Percentiles rank a stretch among this genome's conserved stretches.
Evolutionary conservation across 1,140 invertebrate genomes (phyloP).

Genomic region (Arion vulgaris): DNA sequence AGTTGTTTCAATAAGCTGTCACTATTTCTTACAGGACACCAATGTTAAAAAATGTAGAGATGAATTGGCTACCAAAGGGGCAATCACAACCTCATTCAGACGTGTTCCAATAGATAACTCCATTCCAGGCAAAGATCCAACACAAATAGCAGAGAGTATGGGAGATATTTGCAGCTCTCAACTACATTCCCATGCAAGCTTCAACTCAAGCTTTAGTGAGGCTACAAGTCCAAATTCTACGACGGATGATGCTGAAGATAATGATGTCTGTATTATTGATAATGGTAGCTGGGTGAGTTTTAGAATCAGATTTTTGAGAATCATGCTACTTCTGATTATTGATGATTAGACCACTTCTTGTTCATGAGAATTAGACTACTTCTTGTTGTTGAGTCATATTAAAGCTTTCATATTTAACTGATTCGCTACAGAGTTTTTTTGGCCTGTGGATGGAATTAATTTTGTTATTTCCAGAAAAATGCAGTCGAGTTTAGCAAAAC

Average conservation of each 20-base stretch:
- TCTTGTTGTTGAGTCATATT: too few species aligned
- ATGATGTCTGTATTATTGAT: not conserved
- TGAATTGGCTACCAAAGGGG: constrained; percentile 37
- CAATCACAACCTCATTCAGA: constrained; percentile 42
- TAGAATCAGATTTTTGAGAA: too few species aligned
- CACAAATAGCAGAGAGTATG: not conserved
- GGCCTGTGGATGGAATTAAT: too few species aligned
- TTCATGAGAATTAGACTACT: too few species aligned
- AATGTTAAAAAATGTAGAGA: constrained; percentile 35
- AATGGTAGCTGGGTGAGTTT: too few species aligned
- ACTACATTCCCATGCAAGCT: not conserved
- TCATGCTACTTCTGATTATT: too few species aligned
- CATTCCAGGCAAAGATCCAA: constrained; percentile 3
- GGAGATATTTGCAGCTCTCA: constrained; percentile 1
- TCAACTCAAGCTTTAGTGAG: not conserved
- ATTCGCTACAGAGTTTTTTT: too few species aligned
- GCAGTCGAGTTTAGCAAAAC: too few species aligned
- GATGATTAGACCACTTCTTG: not conserved
- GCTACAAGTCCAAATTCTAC: not conserved
- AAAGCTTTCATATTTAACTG: too few species aligned
- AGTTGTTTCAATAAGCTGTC: too few species aligned
- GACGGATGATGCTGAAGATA: not conserved
- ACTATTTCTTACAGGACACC: constrained; percentile 41
- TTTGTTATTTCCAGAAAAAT: too few species aligned
- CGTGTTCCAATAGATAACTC: constrained; percentile 33